Conservation (phyloP, 2,797 vertebrate species). For the Microctenopoma lineatum region DNA sequence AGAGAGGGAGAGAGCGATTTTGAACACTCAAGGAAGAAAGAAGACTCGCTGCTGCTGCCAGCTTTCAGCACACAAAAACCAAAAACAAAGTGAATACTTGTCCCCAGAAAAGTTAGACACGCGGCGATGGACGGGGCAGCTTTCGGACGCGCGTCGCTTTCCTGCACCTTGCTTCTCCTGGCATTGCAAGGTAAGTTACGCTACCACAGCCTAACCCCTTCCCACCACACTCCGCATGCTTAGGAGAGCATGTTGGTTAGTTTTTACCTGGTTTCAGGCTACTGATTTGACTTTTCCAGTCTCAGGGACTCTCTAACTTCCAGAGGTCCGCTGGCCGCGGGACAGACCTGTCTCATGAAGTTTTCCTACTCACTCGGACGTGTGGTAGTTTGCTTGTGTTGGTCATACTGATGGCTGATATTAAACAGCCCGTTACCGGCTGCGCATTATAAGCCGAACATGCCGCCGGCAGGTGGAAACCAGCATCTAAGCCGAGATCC, state of each 20-base stretch:
- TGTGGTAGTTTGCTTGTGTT: neutral
- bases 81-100: constrained; percentile 53
- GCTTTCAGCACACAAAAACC: constrained; percentile 29
- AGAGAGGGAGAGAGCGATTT: constrained; percentile 52
- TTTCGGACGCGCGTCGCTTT: constrained; percentile 66
- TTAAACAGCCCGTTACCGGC: constrained; percentile 10
- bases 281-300: constrained; percentile 15
- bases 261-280: constrained; percentile 20
- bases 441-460: neutral
- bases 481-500: neutral
- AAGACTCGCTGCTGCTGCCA: constrained; percentile 51
- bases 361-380: neutral
- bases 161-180: constrained; percentile 80
- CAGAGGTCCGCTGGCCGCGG: constrained; percentile 1
- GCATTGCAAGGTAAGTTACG: constrained; percentile 70
- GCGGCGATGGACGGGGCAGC: constrained; percentile 74
- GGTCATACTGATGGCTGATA: neutral
- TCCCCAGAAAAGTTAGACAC: constrained; percentile 59
- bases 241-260: neutral
- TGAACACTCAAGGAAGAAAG: constrained; percentile 62
- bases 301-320: neutral
- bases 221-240: constrained; percentile 13
- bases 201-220: too few species aligned
- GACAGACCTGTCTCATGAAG: constrained; percentile 28
- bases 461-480: constrained; percentile 19